Conservation (phyloP, 2,113 vertebrate species). For the Corythaeola cristata region DNA sequence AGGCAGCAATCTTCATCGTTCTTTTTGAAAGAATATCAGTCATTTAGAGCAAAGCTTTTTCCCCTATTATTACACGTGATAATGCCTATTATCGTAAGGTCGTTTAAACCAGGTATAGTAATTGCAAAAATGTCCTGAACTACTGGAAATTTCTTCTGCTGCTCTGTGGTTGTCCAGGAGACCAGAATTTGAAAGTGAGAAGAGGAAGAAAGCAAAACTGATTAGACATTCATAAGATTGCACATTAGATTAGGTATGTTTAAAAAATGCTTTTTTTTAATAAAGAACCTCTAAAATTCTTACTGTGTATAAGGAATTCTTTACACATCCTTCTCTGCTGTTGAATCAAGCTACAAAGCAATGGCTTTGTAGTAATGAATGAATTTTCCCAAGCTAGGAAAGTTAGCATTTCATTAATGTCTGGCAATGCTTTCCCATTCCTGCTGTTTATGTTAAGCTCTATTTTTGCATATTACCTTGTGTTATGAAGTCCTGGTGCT, state of each 20-base stretch:
- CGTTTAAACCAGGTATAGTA: neutral
- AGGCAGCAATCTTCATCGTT: neutral
- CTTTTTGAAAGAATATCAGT: neutral
- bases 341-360: neutral
- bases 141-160: neutral
- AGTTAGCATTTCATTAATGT: neutral
- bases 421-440: neutral
- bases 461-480: neutral
- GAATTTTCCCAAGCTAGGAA: neutral
- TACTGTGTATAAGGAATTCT: neutral
- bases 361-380: neutral
- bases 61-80: neutral
- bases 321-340: neutral
- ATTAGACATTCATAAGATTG: neutral
- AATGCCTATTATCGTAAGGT: neutral
- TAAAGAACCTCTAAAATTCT: neutral
- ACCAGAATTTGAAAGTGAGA: constrained; percentile 2
- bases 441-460: neutral
- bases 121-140: neutral
- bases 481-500: neutral
- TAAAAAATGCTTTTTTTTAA: neutral
- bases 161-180: neutral
- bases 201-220: constrained; percentile 3
- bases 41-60: neutral
- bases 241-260: neutral